Base-by-base conservation (phyloP, 2,888 invertebrate species). In the Chrysodeixis includens region DNA sequence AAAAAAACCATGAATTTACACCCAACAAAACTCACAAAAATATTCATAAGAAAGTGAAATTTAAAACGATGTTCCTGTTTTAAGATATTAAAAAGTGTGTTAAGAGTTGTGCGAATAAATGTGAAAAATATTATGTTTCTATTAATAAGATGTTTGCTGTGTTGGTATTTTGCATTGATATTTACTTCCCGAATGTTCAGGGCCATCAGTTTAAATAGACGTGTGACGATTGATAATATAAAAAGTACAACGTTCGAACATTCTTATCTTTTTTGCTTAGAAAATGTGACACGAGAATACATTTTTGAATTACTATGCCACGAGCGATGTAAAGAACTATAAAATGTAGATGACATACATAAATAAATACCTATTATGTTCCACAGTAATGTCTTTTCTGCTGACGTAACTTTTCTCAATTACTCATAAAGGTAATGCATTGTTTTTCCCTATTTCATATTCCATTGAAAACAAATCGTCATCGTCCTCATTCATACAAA, bases 151-250 rank as follows among this genome's bases (percentile, higher is more conserved):
- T 49, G 20, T 12, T 16, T 18, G 18, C 46, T 10, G 20, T 18
- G 46, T 49, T 16, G 46, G 46, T 20, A 49, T 49, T 10, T 12
- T 49, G 20, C 20, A 49, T 49, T 49, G 46, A 10, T 49, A 49
- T 20, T 9, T 18, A 49, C 46, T 49, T 49, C 46, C 46, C 46
- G 46, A 49, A 49, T 20, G 20, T 20, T 49, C 46, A 49, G 1
- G 46, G 46, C 46, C 46, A 20, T 20, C 10, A 9, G 20, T 49
- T 49, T 49, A 49, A 18, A 20, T 20, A 49, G 9, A 18, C 18
- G 18, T 20, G 7, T 49, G 12, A 12, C 18, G 20, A 20, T 40
- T 40, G n/a, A 3, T 3, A 40, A n/a, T n/a, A 8, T 40, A n/a
- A 40, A 5, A 40, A n/a, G 6, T 40, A 7, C n/a, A 7, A 40